Conservation (phyloP, 2,888 invertebrate genomes). For the Seira sanloemensis region DNA sequence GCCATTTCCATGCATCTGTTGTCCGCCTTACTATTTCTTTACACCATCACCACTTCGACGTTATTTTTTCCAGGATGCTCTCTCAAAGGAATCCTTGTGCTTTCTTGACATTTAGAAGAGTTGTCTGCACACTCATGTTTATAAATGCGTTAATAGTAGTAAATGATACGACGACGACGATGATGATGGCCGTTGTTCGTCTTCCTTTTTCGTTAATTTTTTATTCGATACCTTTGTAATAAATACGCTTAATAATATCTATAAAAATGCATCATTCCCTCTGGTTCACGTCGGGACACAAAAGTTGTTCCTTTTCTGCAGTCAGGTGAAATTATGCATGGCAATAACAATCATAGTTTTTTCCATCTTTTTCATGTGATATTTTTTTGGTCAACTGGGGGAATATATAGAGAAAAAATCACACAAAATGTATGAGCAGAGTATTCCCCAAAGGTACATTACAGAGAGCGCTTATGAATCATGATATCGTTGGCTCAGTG, state of each 20-base stretch:
- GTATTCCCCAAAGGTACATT: not conserved
- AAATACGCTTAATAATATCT: conserved; percentile 32
- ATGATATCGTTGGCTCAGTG: not conserved
- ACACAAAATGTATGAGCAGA: too few species aligned
- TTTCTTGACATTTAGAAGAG: conserved; percentile 5
- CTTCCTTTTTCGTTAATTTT: conserved; percentile 17
- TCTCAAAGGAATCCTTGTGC: not conserved
- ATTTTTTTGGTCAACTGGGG: conserved; percentile 6
- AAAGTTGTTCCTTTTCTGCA: conserved; percentile 18
- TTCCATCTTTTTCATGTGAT: conserved; percentile 5
- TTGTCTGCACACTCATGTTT: not conserved
- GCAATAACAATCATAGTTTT: conserved; percentile 16
- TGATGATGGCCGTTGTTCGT: conserved; percentile 24
- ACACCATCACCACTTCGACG: conserved; percentile 40
- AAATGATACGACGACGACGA: not conserved
- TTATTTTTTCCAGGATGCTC: conserved; percentile 6
- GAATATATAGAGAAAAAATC: conserved; percentile 18
- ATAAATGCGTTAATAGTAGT: too few species aligned
- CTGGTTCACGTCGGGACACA: not conserved
- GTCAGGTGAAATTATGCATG: conserved; percentile 18
- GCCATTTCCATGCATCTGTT: conserved; percentile 74
- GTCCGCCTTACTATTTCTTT: conserved; percentile 70
- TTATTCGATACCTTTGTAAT: conserved; percentile 24
- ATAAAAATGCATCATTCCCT: conserved; percentile 10
- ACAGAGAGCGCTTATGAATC: conserved; percentile 1